Evolutionary conservation across 2,113 vertebrate species (phyloP), one percentile per base, ranked within the genome.

Genomic region (Phrynocephalus versicolor): DNA sequence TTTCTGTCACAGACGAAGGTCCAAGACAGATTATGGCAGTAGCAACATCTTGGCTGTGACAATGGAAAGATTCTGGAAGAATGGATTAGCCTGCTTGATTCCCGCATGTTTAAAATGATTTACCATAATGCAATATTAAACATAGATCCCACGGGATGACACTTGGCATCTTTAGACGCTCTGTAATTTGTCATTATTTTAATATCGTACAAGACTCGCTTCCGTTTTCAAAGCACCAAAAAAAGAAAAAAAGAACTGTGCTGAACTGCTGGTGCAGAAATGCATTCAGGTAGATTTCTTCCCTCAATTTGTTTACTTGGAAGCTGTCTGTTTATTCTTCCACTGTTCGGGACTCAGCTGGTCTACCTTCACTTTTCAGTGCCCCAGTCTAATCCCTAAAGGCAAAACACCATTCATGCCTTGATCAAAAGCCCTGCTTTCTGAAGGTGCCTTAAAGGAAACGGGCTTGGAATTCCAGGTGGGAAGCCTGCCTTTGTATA

Each of bases 1-100:
- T 91, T 86, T 87, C 75, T 57, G 12, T 58, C 67, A 13, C 25
- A 88, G 15, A 91, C 10, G 4, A 37, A 76, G 4, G 0, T 82
- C 19, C 64, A 41, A 74, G 1, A 41, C 64, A 85, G 39, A 85
- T 85, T 88, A 51, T 85, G 58, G n/a, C 3, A 45, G 45, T 62
- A 71, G 1, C 8, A 9, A 62, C 25, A n/a, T 82, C 23, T 81
- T 89, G 85, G 2, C 6, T 79, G 1, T 64, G 0, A 82, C 4
- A 74, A 0, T 51, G 69, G 62, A 87, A 88, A 6, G 37, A 25
- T 23, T n/a, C 65, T 85, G 27, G 21, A 30, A 74, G 51, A 84
- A 85, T 79, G 73, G 1, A 2, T 19, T 45, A 86, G 7, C 35
- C 67, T 74, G 85, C 60, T 89, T n/a, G 84, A 57, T 57, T 79